Base-by-base conservation (phyloP, 2,888 invertebrate species). In the Tiliacea citrago region DNA sequence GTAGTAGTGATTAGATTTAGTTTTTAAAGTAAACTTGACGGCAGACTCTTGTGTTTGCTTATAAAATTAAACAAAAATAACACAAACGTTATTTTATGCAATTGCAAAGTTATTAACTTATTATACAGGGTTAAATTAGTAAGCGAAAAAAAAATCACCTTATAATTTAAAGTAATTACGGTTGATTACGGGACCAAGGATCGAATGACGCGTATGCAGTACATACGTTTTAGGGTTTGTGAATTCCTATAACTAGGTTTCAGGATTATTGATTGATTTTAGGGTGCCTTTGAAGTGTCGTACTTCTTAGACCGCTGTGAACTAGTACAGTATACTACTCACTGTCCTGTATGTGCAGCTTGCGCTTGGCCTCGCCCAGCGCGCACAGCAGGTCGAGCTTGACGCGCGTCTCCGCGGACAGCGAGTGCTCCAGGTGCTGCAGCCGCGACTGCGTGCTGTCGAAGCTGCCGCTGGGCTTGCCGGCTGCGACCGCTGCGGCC, bases 331-430 rank as follows among this genome's bases (percentile, higher is more conserved):
- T 3, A 12, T 3, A 35, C 13, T 10, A 29, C 58, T 29, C 58
- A 58, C 58, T 1, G 4, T 58, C 58, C 95, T 98, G 97, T 92
- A 98, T 98, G 95, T 98, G 98, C 90, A 99, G 97, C 94, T 98
- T 98, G 73, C 99, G 97, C 94, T 99, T 99, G 85, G 99, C 99
- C 93, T 99, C 99, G 55, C 99, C 99, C 70, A 99, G 97, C 84
- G 99, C 99, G 84, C 99, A 99, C 96, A 99, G 99, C 91, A 99
- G 97, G 97, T 99, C 99, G 90, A 99, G 97, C 97, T 99, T 99
- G 95, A 99, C 98, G 90, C 99, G 97, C 87, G 99, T 99, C 97
- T 99, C 99, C 66, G 99, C 99, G 82, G 99, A 99, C 87, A 99
- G 97, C 91, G 98, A 98, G 92, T 98, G 98, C 96, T 99, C 99